A percentile compares a stretch with the other conserved stretches of the same genome.
phyloP scores from a whole-genome alignment of 2,113 vertebrate genomes.

The Heptranchias perlo region DNA sequence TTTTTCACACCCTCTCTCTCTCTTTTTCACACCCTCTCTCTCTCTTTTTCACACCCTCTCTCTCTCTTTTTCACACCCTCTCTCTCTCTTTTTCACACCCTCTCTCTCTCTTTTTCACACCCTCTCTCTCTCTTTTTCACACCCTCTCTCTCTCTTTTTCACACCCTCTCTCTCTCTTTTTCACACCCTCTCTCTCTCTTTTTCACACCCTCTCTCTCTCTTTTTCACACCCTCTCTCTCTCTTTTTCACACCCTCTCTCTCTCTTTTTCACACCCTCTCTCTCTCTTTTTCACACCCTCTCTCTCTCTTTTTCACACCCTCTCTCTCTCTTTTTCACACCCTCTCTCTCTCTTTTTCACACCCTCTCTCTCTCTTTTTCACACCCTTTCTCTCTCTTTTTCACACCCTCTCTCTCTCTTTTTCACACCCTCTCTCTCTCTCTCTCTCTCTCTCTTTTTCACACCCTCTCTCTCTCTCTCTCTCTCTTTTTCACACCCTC shows the following conservation, averaged over 20 bases:
- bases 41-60: neutral
- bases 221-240: neutral
- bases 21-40: neutral
- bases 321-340: neutral
- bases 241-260: too few relatives aligned
- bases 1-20: neutral
- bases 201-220: neutral
- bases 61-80: too few relatives aligned
- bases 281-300: neutral
- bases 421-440: neutral
- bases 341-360: neutral
- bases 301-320: neutral
- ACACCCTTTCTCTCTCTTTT: neutral
- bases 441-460: neutral
- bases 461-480: neutral
- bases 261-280: neutral
- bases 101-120: neutral
- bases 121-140: neutral
- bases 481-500: neutral
- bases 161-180: neutral
- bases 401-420: neutral
- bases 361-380: neutral
- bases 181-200: neutral
- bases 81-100: neutral
- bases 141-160: neutral